Conservation (phyloP, 1,140 invertebrate species). For the Tetramorium parvispinum region DNA sequence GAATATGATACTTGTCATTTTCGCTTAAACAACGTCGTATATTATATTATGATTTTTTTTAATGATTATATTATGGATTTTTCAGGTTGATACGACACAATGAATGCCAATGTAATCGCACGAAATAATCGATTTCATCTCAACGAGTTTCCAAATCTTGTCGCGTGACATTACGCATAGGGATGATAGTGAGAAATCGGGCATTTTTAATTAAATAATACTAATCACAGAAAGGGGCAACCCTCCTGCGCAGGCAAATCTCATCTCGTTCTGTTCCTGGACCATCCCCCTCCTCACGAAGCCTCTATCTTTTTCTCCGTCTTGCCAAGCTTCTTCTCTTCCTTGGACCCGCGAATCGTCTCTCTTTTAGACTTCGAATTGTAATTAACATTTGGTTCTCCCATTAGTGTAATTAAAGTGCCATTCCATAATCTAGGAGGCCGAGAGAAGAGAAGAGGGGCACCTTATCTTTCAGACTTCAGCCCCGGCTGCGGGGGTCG, state of each 20-base stretch:
- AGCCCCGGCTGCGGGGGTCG: conserved; percentile 79
- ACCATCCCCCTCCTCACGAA: conserved; percentile 47
- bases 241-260: conserved; percentile 81
- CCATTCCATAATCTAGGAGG: conserved; percentile 87
- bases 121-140: conserved; percentile 9
- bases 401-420: conserved; percentile 91
- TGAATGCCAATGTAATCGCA: not conserved
- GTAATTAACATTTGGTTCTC: conserved; percentile 91
- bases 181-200: conserved; percentile 71
- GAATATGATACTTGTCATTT: not conserved
- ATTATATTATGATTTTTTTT: not conserved
- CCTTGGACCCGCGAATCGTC: conserved; percentile 79
- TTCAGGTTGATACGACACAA: not conserved
- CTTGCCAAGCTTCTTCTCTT: conserved; percentile 76
- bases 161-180: conserved; percentile 51
- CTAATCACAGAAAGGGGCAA: conserved; percentile 82
- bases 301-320: conserved; percentile 47
- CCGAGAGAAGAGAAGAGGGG: conserved; percentile 77
- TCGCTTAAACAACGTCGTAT: not conserved
- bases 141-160: conserved; percentile 18
- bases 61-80: not conserved
- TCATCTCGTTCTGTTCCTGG: conserved; percentile 80
- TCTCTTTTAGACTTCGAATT: conserved; percentile 89
- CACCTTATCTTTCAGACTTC: conserved; percentile 86
- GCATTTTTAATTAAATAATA: conserved; percentile 87